Evolutionary conservation across 2,797 vertebrate genomes (phyloP).

Genomic region (Chelmon rostratus): DNA sequence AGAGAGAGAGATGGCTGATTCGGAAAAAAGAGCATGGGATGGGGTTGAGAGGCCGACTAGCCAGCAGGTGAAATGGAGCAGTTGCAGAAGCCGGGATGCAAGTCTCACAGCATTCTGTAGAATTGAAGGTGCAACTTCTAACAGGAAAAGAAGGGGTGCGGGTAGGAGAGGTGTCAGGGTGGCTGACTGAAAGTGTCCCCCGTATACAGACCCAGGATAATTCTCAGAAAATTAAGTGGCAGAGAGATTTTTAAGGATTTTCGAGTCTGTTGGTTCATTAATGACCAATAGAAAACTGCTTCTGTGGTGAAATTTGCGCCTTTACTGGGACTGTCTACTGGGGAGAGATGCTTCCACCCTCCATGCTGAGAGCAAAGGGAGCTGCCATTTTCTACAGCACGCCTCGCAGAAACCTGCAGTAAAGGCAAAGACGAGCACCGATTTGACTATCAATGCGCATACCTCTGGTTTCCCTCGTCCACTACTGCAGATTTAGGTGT

Average conservation of each 20-base stretch:
- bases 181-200: slow-evolving; percentile 78
- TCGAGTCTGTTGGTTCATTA: slow-evolving; percentile 34
- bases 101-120: slow-evolving; percentile 87
- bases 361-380: slow-evolving; percentile 83
- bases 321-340: slow-evolving; percentile 86
- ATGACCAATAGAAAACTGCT: slow-evolving; percentile 41
- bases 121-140: slow-evolving; percentile 88
- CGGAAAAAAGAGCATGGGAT: slow-evolving; percentile 83
- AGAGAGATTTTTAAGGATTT: slow-evolving; percentile 31
- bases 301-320: slow-evolving; percentile 42
- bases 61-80: slow-evolving; percentile 86
- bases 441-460: slow-evolving; percentile 67
- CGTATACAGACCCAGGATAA: slow-evolving; percentile 85
- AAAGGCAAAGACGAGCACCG: slow-evolving; percentile 75
- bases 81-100: slow-evolving; percentile 87
- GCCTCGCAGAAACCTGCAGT: slow-evolving; percentile 84
- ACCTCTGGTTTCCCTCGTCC: slow-evolving; percentile 76
- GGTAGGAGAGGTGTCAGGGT: slow-evolving; percentile 76
- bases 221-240: slow-evolving; percentile 21
- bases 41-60: slow-evolving; percentile 79
- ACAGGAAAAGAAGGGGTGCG: slow-evolving; percentile 75
- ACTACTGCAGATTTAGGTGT: slow-evolving; percentile 84
- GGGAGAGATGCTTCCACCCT: slow-evolving; percentile 83
- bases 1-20: slow-evolving; percentile 48
- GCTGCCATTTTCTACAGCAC: slow-evolving; percentile 76